A percentile compares a stretch with the other conserved stretches of the same genome.
Evolutionary conservation across 2,797 vertebrate species (phyloP).

Genomic region (Argyrosomus regius): DNA sequence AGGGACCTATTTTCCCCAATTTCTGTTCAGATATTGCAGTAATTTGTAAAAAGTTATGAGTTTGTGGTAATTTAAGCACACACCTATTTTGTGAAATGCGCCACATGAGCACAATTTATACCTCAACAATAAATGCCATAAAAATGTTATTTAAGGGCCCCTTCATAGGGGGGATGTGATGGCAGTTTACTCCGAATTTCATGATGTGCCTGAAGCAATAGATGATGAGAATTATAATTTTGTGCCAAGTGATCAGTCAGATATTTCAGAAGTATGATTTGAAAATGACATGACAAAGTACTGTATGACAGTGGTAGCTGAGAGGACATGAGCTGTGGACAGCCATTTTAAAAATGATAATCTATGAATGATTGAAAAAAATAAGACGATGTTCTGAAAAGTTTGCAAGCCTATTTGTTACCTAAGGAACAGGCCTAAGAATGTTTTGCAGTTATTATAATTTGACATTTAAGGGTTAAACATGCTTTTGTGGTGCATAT

Average conservation of each 20-base stretch:
- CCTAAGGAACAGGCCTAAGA: not conserved
- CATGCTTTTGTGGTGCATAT: not conserved
- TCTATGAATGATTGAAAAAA: no score
- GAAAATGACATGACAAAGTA: no score
- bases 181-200: no score
- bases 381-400: not conserved
- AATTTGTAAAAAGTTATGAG: not conserved
- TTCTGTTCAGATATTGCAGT: not conserved
- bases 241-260: no score
- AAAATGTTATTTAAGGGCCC: not conserved
- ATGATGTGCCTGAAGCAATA: no score
- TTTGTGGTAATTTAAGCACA: slow-evolving; percentile 16
- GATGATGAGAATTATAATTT: no score
- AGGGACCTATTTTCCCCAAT: not conserved
- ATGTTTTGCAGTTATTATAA: not conserved
- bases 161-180: not conserved
- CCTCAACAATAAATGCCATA: not conserved
- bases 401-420: not conserved
- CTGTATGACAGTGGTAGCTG: no score
- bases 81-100: slow-evolving; percentile 15
- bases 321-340: no score
- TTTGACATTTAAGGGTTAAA: not conserved
- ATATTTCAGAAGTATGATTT: no score
- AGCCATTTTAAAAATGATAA: no score
- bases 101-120: slow-evolving; percentile 9